Conservation (phyloP, 2,113 vertebrate species). For the Zootoca vivipara region DNA sequence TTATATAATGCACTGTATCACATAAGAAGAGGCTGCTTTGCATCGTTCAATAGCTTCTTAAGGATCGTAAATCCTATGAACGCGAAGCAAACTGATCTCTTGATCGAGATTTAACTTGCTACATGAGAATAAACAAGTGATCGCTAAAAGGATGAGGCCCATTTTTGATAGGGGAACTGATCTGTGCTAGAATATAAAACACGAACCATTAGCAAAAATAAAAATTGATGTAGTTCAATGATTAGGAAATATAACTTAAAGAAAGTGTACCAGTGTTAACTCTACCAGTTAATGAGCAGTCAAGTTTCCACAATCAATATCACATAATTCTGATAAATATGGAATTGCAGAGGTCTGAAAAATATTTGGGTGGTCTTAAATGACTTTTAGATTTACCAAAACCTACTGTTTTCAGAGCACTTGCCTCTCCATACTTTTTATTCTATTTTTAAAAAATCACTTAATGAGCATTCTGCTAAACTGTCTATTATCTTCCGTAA, state of each 20-base stretch:
- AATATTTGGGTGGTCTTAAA: conserved; percentile 55
- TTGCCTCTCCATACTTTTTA: conserved; percentile 65
- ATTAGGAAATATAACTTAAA: conserved; percentile 50
- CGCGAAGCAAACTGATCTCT: conserved; percentile 36
- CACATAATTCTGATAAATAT: conserved; percentile 65
- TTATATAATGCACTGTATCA: conserved; percentile 20
- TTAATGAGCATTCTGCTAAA: conserved; percentile 71
- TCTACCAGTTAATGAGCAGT: conserved; percentile 47
- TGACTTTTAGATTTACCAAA: conserved; percentile 74
- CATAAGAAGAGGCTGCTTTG: conserved; percentile 64
- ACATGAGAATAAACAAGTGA: conserved; percentile 47
- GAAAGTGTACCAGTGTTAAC: conserved; percentile 49
- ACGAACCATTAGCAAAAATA: conserved; percentile 35
- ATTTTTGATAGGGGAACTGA: conserved; percentile 12
- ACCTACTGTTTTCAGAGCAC: conserved; percentile 71
- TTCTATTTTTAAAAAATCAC: conserved; percentile 58
- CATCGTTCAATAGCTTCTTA: conserved; percentile 54
- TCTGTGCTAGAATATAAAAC: conserved; percentile 3
- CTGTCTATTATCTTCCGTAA: conserved; percentile 71
- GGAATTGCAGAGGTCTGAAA: conserved; percentile 54
- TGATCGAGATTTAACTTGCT: conserved; percentile 40
- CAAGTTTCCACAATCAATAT: conserved; percentile 58
- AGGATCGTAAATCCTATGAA: conserved; percentile 55
- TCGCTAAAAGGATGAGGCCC: conserved; percentile 27
- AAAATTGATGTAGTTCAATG: conserved; percentile 36